Base-by-base conservation (phyloP, 1,140 invertebrate species). In the Sycophila sp. region DNA sequence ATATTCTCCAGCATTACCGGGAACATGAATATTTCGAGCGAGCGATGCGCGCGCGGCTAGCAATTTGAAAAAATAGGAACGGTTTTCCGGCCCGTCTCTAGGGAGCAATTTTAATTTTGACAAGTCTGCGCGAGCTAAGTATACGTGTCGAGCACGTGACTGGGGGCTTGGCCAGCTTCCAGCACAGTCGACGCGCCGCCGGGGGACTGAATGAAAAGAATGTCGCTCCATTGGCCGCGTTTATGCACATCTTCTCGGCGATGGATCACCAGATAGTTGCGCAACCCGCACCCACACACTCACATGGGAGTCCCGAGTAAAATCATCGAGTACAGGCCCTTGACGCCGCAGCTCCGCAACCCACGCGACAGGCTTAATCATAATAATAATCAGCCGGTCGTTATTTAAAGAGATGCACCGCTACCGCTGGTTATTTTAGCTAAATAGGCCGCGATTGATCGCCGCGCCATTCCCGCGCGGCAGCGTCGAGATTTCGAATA, bases 41-140 rank as follows among this genome's bases (percentile, higher is more conserved):
- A 22, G 30, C 10, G 10, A 26, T 15, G 42, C 26, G 58, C 17
- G 38, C 24, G 15, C 10, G 38, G n/a, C n/a, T n/a, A 19, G 17
- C 28, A 47, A 62, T 62, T 62, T 51, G 4, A 55, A 55, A 55
- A 55, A 42, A 15, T 42, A 55, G 26, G 26, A 13, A 55, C 17
- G 11, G 10, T 51, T 40, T 42, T 28, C 24, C 22, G 34, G 32
- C 17, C 34, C 55, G 11, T 32, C 17, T 49, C 32, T 13, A 38
- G 36, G 49, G 64, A 66, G 64, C 24, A 66, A 66, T 66, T 66
- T 66, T 32, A 66, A 40, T 66, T 66, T 42, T 56, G 51, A 30
- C 49, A 17, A 59, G 34, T 55, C 51, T 8, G 49, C 24, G 49
- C 28, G 49, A 51, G 24, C 26, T 24, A 24, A 24, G 19, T 38